Conservation (phyloP, 1,140 invertebrate genomes). For the Uloborus diversus region DNA sequence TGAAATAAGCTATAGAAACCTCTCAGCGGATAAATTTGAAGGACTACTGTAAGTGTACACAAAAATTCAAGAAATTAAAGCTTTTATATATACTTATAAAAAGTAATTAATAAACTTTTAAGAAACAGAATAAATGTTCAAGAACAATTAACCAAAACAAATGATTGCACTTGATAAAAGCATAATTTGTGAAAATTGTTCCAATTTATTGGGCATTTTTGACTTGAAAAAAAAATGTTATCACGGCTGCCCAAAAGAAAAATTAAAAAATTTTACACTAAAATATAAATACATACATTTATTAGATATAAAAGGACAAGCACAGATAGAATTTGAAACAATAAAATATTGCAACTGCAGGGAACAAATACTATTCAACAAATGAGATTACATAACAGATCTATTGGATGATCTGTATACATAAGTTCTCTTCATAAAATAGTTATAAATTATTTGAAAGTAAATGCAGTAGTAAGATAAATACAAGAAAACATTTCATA, state of each 20-base stretch:
- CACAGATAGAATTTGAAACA: slow-evolving; percentile 13
- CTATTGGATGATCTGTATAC: background rate
- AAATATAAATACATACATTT: slow-evolving; percentile 8
- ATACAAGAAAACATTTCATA: slow-evolving; percentile 18
- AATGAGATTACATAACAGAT: slow-evolving; percentile 43
- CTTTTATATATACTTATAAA: too few relatives aligned
- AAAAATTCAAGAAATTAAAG: too few relatives aligned
- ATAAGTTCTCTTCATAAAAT: background rate
- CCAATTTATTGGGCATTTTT: background rate
- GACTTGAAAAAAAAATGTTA: slow-evolving; percentile 21
- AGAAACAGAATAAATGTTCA: slow-evolving; percentile 11
- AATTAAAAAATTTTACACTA: background rate
- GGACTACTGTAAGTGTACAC: too few relatives aligned
- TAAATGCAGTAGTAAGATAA: slow-evolving; percentile 28
- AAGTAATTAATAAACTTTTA: slow-evolving; percentile 44
- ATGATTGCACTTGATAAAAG: slow-evolving; percentile 40
- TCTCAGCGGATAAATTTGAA: too few relatives aligned
- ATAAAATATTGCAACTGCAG: slow-evolving; percentile 26
- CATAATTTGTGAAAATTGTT: background rate
- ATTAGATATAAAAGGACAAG: background rate
- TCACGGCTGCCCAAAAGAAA: slow-evolving; percentile 18
- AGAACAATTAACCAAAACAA: background rate
- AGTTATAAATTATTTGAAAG: background rate
- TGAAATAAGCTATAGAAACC: too few relatives aligned
- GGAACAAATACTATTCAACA: slow-evolving; percentile 34